Evolutionary conservation across 2,113 vertebrate species (phyloP).

Genomic region (Oceanites oceanicus): DNA sequence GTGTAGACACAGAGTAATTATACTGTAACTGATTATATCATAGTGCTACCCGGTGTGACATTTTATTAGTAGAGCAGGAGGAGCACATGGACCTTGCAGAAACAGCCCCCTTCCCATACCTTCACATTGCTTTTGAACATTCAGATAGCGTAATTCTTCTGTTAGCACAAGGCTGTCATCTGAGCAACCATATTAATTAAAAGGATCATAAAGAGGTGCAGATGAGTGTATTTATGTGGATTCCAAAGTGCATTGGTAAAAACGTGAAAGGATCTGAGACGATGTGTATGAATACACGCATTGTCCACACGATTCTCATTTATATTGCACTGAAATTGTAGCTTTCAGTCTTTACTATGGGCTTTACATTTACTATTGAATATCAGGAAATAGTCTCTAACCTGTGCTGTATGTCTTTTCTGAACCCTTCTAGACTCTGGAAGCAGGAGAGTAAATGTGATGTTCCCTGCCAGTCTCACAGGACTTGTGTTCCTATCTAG

Average conservation of each 20-base stretch:
- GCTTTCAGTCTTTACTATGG: not conserved
- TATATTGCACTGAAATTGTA: not conserved
- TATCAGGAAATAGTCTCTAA: not conserved
- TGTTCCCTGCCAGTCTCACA: not conserved
- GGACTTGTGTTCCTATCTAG: not conserved
- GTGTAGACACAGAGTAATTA: not conserved
- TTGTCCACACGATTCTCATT: not conserved
- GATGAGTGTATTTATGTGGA: not conserved
- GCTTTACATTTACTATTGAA: not conserved
- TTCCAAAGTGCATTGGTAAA: not conserved
- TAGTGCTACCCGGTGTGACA: not conserved
- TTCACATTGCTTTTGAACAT: not conserved
- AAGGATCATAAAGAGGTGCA: not conserved
- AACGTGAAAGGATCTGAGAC: not conserved
- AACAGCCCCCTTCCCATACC: not conserved
- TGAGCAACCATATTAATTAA: not conserved
- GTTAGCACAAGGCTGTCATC: not conserved
- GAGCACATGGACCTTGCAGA: not conserved
- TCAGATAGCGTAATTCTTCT: not conserved
- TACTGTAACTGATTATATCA: not conserved
- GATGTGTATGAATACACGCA: not conserved
- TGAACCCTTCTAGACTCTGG: not conserved
- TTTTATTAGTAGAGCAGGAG: not conserved
- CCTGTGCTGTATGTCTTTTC: not conserved
- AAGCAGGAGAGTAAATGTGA: not conserved